phyloP scores from a whole-genome alignment of 2,888 invertebrate genomes.

The Dasysyrphus tricinctus region DNA sequence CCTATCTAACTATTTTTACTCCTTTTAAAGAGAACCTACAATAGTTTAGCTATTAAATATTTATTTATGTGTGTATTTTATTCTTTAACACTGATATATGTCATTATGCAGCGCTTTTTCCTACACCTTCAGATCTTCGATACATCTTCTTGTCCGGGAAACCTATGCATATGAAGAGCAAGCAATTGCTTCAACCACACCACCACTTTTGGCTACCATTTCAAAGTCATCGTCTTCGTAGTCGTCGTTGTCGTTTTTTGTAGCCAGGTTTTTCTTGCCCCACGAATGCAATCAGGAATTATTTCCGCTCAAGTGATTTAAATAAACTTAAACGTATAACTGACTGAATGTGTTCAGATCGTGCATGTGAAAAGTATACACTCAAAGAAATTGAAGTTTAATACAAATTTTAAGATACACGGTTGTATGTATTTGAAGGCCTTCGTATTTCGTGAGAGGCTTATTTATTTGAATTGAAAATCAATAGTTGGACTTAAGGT shows the following conservation, averaged over 20 bases:
- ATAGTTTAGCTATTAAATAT: constrained; percentile 28
- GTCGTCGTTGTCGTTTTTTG: constrained; percentile 16
- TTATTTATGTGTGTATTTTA: constrained; percentile 29
- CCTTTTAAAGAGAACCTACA: constrained; percentile 19
- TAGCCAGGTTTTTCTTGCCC: constrained; percentile 51
- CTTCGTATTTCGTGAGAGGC: too few species aligned
- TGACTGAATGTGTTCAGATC: constrained; percentile 35
- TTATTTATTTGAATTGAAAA: too few species aligned
- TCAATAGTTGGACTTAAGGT: too few species aligned
- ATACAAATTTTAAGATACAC: too few species aligned
- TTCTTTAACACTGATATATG: constrained; percentile 66
- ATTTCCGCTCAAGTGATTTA: constrained; percentile 76
- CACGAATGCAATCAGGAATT: constrained; percentile 75
- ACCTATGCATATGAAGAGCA: constrained; percentile 71
- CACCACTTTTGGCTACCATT: constrained; percentile 13
- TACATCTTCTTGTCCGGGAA: constrained; percentile 44
- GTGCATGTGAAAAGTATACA: constrained; percentile 12
- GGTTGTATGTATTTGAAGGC: too few species aligned
- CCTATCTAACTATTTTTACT: background rate
- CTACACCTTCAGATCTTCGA: constrained; percentile 65
- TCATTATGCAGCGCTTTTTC: constrained; percentile 73
- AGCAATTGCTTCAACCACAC: constrained; percentile 59
- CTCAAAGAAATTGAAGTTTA: background rate
- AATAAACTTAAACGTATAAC: constrained; percentile 67
- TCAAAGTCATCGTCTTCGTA: background rate